phyloP scores from a whole-genome alignment of 2,888 invertebrate genomes.

The Schizaphis graminum region DNA sequence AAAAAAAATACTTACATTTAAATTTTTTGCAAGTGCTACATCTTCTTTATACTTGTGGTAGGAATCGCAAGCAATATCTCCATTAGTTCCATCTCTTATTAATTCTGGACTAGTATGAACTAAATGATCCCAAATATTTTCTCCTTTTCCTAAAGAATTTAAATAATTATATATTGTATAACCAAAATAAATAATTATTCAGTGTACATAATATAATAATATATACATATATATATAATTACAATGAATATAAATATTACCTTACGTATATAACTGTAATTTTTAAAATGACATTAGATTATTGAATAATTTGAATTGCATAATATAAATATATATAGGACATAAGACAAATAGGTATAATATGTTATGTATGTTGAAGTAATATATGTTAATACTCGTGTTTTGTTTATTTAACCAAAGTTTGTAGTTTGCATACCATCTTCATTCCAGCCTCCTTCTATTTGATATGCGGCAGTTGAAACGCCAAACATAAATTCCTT shows the following conservation, averaged over 20 bases:
- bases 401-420: background rate
- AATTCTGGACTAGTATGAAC: conserved; percentile 74
- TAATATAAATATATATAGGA: background rate
- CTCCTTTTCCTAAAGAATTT: conserved; percentile 74
- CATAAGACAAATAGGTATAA: background rate
- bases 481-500: conserved; percentile 76
- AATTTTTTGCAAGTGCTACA: conserved; percentile 74
- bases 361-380: background rate
- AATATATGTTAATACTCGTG: background rate
- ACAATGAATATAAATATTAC: background rate
- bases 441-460: conserved; percentile 74
- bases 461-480: conserved; percentile 75
- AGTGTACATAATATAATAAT: too few species aligned
- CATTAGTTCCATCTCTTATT: conserved; percentile 75
- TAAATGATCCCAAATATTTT: conserved; percentile 80
- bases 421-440: conserved; percentile 70
- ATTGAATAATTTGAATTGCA: background rate
- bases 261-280: background rate
- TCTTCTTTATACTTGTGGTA: conserved; percentile 78
- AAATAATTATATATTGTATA: background rate
- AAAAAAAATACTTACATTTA: conserved; percentile 72
- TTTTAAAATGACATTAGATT: background rate
- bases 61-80: conserved; percentile 78
- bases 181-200: background rate
- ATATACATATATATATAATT: too few species aligned